Percentiles rank a stretch among this genome's conserved stretches.
phyloP scores from a whole-genome alignment of 2,113 vertebrate genomes.

The Tricholaema leucomelas region DNA sequence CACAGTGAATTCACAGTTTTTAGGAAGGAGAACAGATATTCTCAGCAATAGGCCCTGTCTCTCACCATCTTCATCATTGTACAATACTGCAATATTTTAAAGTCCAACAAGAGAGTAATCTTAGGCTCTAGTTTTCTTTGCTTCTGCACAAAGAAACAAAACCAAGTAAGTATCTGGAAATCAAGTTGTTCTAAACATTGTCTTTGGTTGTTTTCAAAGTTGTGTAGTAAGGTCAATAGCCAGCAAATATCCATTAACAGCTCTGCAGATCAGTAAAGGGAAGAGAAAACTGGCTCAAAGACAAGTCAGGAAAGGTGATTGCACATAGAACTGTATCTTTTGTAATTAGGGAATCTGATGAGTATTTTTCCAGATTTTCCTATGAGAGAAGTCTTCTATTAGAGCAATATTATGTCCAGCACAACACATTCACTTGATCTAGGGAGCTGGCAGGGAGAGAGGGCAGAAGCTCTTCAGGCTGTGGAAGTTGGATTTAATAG shows the following conservation, averaged over 20 bases:
- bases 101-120: not conserved
- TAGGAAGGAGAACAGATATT: not conserved
- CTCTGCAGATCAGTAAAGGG: not conserved
- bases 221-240: not conserved
- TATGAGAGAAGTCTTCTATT: not conserved
- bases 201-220: not conserved
- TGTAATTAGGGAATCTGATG: not conserved
- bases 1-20: not conserved
- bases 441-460: not conserved
- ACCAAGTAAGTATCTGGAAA: not conserved
- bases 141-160: not conserved
- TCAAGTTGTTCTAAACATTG: not conserved
- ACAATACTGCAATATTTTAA: not conserved
- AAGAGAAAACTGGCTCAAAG: not conserved
- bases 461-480: constrained; percentile 9
- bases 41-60: not conserved
- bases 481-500: constrained; percentile 17
- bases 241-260: not conserved
- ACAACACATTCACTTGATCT: not conserved
- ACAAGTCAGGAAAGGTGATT: not conserved
- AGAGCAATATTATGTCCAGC: not conserved
- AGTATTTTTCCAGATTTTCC: not conserved
- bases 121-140: not conserved
- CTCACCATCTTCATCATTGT: not conserved
- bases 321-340: not conserved